Percentiles rank a stretch among this genome's conserved stretches.
Evolutionary conservation across 2,888 invertebrate genomes (phyloP).

Genomic region (Leptopilina drosophilae): DNA sequence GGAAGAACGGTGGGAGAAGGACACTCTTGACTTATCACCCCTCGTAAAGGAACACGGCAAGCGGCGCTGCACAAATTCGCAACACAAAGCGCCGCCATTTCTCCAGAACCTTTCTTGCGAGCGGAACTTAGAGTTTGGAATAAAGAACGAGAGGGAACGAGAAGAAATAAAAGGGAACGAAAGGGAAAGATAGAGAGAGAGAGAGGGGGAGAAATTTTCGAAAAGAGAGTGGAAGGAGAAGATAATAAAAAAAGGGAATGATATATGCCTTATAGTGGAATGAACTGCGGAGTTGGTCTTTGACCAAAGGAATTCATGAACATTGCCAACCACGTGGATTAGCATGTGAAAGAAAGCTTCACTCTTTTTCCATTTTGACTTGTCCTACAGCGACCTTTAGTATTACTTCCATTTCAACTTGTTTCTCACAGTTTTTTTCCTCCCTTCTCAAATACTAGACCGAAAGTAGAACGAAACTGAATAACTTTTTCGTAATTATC

Average conservation of each 20-base stretch:
- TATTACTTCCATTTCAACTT: neutral
- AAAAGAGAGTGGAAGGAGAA: slow-evolving; percentile 47
- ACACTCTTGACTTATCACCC: slow-evolving; percentile 63
- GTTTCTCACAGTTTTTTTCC: too few species aligned
- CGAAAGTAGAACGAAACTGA: too few species aligned
- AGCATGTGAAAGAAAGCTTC: slow-evolving; percentile 76
- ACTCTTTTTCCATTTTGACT: slow-evolving; percentile 66
- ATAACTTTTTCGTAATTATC: too few species aligned
- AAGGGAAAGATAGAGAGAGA: slow-evolving; percentile 13
- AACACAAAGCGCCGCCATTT: slow-evolving; percentile 68
- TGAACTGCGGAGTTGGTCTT: slow-evolving; percentile 61
- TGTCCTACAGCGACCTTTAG: neutral
- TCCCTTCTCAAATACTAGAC: too few species aligned
- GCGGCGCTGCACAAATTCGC: slow-evolving; percentile 67
- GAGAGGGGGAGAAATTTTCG: slow-evolving; percentile 43
- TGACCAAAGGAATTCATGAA: slow-evolving; percentile 75
- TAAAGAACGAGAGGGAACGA: slow-evolving; percentile 40
- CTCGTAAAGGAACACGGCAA: slow-evolving; percentile 65
- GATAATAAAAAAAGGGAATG: neutral
- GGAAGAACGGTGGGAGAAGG: slow-evolving; percentile 46
- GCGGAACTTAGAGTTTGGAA: slow-evolving; percentile 41
- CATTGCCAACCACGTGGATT: slow-evolving; percentile 71
- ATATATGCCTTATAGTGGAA: slow-evolving; percentile 49
- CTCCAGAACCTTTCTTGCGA: slow-evolving; percentile 56
- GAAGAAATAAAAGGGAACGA: slow-evolving; percentile 9